Conservation (phyloP, 2,888 invertebrate genomes). For the Lycophotia porphyrea region DNA sequence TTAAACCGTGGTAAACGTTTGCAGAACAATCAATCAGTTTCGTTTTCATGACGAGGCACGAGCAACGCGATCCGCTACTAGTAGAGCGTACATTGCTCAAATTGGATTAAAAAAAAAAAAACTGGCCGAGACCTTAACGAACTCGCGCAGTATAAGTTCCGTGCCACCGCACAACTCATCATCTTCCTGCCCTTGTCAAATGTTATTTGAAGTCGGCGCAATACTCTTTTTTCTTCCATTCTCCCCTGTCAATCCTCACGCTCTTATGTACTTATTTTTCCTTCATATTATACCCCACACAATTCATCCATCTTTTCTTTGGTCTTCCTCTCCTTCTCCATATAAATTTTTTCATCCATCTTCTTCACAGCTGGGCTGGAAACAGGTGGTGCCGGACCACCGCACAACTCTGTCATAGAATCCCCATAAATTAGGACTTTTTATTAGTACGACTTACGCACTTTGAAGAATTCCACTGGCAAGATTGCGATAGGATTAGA, state of each 20-base stretch:
- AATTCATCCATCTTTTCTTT: too few species aligned
- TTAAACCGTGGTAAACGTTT: background rate
- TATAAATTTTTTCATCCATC: too few species aligned
- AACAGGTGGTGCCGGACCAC: too few species aligned
- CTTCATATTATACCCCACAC: too few species aligned
- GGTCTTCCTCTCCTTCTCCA: too few species aligned
- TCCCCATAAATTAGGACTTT: background rate
- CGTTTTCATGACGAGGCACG: background rate
- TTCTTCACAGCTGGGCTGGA: too few species aligned
- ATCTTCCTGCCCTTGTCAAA: too few species aligned
- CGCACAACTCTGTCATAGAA: background rate
- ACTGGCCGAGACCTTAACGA: background rate
- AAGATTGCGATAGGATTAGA: too few species aligned
- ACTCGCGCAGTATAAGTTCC: background rate
- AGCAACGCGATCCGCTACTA: background rate
- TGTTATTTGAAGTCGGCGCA: too few species aligned
- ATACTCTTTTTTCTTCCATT: too few species aligned
- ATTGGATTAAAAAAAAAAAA: background rate
- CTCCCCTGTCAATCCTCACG: too few species aligned
- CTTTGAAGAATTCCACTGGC: background rate
- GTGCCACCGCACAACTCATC: background rate
- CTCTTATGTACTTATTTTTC: too few species aligned
- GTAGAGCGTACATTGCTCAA: background rate
- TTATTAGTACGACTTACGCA: background rate
- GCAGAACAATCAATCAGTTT: conserved; percentile 7